Evolutionary conservation across 2,888 invertebrate species (phyloP), one percentile per base, ranked within the genome.

Genomic region (Lamellibrachia columna): DNA sequence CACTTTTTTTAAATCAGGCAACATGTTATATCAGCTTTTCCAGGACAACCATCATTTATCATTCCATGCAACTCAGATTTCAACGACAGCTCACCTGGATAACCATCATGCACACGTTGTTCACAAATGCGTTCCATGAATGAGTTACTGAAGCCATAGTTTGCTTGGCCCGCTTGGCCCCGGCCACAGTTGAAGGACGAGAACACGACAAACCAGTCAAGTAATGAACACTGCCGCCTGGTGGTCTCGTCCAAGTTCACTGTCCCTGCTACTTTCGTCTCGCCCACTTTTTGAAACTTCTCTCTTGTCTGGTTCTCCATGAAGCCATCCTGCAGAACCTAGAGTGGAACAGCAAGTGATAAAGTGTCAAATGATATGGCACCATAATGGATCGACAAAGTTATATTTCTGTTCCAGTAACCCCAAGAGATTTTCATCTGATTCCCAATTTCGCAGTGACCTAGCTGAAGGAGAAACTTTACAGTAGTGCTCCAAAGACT

Each of bases 71-170:
- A 40, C 40, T 40, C 40, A 1, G 40, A 40, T 40, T 40, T 40
- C 40, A 40, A 40, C 0, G 40, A 11, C 75, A 15, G 4, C 91
- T 92, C 90, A 94, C 94, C 93, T 40, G 93, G 75, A n/a, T 75
- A 97, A 91, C 99, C 98, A 95, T 98, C 98, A 90, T 97, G 97
- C 97, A 98, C 98, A 93, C 99, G 97, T 93, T 97, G 97, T 97
- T 99, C 99, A 96, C 98, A 98, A 94, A 99, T 98, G 94, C 99
- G 97, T 97, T 99, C 99, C 99, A 99, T 99, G 91, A 98, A 98
- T 0, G 99, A 99, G 97, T 99, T 99, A 92, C 99, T 99, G 95
- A 98, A 97, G 92, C 99, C 99, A 96, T 99, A 99, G 97, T 99
- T 99, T 93, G 98, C 97, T 97, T 99, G 99, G 6, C 99, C 99